These are phyloP conservation scores for Nannobrachium achirus DNA, from an alignment of 2,113 vertebrate genomes.

Conservation along the genomic window DNA sequence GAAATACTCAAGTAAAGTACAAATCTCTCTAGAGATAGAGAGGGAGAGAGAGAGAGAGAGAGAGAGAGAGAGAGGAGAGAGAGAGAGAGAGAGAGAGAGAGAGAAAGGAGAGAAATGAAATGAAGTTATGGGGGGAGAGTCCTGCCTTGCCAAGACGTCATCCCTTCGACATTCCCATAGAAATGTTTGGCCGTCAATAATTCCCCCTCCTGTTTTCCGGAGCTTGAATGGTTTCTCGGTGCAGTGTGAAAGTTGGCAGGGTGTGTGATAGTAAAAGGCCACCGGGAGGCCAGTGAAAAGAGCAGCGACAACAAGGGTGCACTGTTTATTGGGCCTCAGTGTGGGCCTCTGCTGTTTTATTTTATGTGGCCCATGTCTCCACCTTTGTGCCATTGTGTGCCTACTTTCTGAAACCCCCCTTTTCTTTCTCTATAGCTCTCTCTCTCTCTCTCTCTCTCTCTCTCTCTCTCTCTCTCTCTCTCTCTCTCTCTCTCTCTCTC, in stretches of 20 bases:
- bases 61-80: constrained; percentile 4
- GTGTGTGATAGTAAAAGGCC: constrained; percentile 34
- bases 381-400: constrained; percentile 40
- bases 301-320: constrained; percentile 50
- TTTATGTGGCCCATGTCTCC: constrained; percentile 41
- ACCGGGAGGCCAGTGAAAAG: constrained; percentile 26
- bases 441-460: no score
- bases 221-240: constrained; percentile 48
- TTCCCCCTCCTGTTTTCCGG: constrained; percentile 48
- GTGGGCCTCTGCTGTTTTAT: constrained; percentile 15
- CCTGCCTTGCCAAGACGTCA: constrained; percentile 28
- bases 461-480: no score
- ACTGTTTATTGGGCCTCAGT: constrained; percentile 45
- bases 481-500: no score
- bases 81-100: neutral
- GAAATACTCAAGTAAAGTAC: no score
- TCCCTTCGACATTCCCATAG: constrained; percentile 43
- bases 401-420: neutral
- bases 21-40: no score
- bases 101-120: constrained; percentile 14
- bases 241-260: constrained; percentile 58
- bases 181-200: constrained; percentile 31
- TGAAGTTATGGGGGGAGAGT: neutral
- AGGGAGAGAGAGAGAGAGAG: constrained; percentile 1
- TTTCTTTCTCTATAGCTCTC: no score